phyloP scores from a whole-genome alignment of 2,888 invertebrate genomes.

The Epinotia demarniana region DNA sequence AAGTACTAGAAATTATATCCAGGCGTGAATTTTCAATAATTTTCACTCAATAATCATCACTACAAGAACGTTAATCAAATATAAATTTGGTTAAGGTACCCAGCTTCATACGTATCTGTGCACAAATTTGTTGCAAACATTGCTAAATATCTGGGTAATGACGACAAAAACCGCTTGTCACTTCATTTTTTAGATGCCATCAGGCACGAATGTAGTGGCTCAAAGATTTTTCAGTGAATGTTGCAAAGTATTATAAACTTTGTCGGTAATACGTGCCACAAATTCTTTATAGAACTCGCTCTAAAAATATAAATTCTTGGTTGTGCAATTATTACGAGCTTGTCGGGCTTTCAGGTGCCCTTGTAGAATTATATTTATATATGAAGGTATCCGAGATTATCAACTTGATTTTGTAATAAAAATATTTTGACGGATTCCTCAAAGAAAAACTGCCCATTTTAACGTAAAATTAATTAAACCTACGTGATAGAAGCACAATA shows the following conservation, averaged over 20 bases:
- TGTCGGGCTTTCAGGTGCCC: slow-evolving; percentile 5
- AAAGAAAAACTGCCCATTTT: not conserved
- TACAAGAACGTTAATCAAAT: not conserved
- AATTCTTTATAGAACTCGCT: slow-evolving; percentile 22
- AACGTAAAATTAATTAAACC: not conserved
- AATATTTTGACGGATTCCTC: slow-evolving; percentile 19
- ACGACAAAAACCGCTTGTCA: slow-evolving; percentile 12
- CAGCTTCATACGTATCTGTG: not conserved
- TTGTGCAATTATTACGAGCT: slow-evolving; percentile 20
- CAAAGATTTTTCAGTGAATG: slow-evolving; percentile 36
- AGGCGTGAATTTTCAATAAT: not conserved
- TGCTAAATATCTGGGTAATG: slow-evolving; percentile 13
- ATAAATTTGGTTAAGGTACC: not conserved
- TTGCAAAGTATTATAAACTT: slow-evolving; percentile 32
- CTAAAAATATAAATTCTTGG: slow-evolving; percentile 25
- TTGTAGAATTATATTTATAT: slow-evolving; percentile 36
- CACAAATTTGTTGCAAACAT: not conserved
- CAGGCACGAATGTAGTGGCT: slow-evolving; percentile 15
- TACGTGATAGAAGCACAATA: not conserved
- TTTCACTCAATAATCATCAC: not conserved
- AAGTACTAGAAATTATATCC: not conserved
- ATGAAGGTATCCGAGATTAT: slow-evolving; percentile 27
- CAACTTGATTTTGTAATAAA: slow-evolving; percentile 2
- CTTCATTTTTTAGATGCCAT: slow-evolving; percentile 3
- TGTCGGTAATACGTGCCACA: slow-evolving; percentile 30